These are phyloP conservation scores for Ferrisia virgata DNA, from an alignment of 2,888 invertebrate genomes.

Conservation along the genomic window DNA sequence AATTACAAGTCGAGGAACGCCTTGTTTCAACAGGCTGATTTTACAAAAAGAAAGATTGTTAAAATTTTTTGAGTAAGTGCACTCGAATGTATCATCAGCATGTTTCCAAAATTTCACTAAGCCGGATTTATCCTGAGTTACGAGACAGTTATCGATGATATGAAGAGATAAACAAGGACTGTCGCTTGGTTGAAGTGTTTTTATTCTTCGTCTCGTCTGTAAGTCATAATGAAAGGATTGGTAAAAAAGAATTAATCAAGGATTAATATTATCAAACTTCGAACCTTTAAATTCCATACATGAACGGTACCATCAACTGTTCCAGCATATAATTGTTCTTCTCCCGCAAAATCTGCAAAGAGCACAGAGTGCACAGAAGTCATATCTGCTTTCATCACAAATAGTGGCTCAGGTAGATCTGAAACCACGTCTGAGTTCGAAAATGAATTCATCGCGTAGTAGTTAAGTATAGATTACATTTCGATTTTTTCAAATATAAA, in stretches of 20 bases:
- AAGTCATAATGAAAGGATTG: background rate
- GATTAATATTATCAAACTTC: conserved; percentile 36
- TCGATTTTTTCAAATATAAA: no score
- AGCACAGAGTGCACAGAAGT: conserved; percentile 69
- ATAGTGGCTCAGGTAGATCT: conserved; percentile 71
- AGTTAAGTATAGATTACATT: no score
- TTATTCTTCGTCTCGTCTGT: conserved; percentile 48
- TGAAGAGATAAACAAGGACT: conserved; percentile 63
- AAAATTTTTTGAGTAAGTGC: conserved; percentile 53
- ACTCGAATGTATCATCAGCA: conserved; percentile 59
- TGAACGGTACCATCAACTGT: conserved; percentile 71
- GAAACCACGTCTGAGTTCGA: background rate
- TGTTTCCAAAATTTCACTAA: conserved; percentile 64
- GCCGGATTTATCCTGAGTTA: conserved; percentile 75
- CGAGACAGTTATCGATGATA: conserved; percentile 61
- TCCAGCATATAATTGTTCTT: conserved; percentile 66
- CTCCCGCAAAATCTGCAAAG: conserved; percentile 55
- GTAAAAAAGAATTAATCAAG: no score
- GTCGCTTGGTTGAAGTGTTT: conserved; percentile 51
- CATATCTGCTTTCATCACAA: conserved; percentile 69
- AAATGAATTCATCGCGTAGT: background rate
- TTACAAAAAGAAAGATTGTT: conserved; percentile 53
- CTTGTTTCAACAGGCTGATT: background rate
- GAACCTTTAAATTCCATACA: conserved; percentile 76
- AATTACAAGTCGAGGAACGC: background rate